These are phyloP conservation scores for Mionectes macconnelli DNA, from an alignment of 2,113 vertebrate species.

Conservation along the genomic window DNA sequence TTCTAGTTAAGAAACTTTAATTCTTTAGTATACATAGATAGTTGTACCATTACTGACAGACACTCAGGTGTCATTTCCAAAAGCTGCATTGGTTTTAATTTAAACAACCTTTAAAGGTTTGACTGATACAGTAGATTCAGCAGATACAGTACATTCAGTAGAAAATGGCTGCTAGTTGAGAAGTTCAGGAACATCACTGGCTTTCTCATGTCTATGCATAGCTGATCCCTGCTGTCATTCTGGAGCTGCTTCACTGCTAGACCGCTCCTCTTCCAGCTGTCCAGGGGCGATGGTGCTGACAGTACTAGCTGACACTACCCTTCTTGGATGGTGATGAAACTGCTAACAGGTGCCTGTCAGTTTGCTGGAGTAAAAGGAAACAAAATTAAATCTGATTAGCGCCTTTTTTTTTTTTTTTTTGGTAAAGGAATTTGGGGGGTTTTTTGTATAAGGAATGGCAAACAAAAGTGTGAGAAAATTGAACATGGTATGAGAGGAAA, in stretches of 20 bases:
- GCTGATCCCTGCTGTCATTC: background rate
- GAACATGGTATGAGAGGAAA: background rate
- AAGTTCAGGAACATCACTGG: background rate
- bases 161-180: background rate
- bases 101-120: background rate
- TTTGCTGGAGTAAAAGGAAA: background rate
- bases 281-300: background rate
- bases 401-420: background rate
- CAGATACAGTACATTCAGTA: no score
- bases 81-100: background rate
- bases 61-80: background rate
- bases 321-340: background rate
- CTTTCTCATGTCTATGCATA: background rate
- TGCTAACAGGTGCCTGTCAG: background rate
- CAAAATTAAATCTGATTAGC: background rate
- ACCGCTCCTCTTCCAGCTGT: background rate
- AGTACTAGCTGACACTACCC: background rate
- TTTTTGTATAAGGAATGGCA: background rate
- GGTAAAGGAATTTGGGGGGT: accelerated
- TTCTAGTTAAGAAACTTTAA: background rate
- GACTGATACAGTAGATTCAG: background rate
- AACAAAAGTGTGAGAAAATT: background rate
- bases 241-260: background rate
- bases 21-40: background rate
- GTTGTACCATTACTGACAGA: background rate